These are phyloP conservation scores for Catharus bicknelli DNA, from an alignment of 2,113 vertebrate species.

Conservation along the genomic window DNA sequence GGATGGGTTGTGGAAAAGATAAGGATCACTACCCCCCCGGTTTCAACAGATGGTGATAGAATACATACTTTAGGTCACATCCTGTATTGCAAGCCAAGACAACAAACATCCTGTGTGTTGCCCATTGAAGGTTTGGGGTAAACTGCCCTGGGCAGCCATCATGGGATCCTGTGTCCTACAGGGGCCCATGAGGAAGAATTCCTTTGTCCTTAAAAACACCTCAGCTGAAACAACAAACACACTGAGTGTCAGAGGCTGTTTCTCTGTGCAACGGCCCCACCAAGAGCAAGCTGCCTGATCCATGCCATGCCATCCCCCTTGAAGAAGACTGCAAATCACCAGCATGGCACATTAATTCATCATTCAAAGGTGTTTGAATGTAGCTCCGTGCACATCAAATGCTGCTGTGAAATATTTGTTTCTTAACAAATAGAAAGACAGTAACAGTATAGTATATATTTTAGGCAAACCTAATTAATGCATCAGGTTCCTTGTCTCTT, in stretches of 20 bases:
- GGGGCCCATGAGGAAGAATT: neutral
- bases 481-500: neutral
- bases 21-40: no score
- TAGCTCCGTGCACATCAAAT: neutral
- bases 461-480: neutral
- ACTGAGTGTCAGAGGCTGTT: neutral
- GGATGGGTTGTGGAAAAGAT: no score
- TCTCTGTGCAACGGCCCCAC: neutral
- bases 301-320: accelerated
- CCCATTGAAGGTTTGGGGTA: neutral
- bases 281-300: neutral
- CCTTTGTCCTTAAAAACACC: neutral
- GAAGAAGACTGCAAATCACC: neutral
- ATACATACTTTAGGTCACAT: no score
- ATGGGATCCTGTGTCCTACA: accelerated
- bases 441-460: neutral
- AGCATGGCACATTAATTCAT: neutral
- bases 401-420: neutral
- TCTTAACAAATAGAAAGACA: neutral
- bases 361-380: neutral
- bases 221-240: no score
- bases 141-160: neutral
- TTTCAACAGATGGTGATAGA: no score
- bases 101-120: accelerated
- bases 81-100: no score